Evolutionary conservation across 2,113 vertebrate genomes (phyloP).

Genomic region (Typhlomys cinereus): DNA sequence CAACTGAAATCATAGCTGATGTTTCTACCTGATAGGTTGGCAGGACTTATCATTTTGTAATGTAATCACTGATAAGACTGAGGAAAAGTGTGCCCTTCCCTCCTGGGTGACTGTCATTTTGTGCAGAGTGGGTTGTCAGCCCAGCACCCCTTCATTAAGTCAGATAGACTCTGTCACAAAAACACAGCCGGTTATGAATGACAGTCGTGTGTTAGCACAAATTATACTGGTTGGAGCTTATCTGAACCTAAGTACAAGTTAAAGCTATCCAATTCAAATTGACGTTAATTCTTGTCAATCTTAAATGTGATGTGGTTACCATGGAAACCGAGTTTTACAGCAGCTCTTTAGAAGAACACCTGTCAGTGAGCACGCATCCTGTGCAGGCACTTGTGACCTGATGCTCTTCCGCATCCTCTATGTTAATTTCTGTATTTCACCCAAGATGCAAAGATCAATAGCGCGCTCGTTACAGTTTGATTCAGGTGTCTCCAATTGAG

Average conservation of each 20-base stretch:
- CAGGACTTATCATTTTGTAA: background rate
- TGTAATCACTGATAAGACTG: accelerated
- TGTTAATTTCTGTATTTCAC: constrained; percentile 58
- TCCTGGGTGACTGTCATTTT: background rate
- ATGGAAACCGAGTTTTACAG: constrained; percentile 71
- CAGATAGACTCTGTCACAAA: background rate
- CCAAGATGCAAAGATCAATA: constrained; percentile 61
- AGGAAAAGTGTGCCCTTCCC: background rate
- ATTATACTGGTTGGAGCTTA: background rate
- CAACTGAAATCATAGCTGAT: background rate
- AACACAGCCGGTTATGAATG: background rate
- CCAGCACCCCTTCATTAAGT: too few relatives aligned
- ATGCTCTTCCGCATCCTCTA: constrained; percentile 44
- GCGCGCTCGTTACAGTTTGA: constrained; percentile 58
- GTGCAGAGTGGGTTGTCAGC: background rate
- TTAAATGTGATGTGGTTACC: constrained; percentile 69
- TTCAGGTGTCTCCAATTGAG: constrained; percentile 51
- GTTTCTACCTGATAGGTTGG: background rate
- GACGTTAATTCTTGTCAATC: constrained; percentile 51
- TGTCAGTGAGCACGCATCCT: constrained; percentile 66
- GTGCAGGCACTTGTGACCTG: constrained; percentile 48
- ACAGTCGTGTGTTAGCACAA: background rate
- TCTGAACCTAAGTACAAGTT: constrained; percentile 18
- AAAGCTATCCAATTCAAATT: constrained; percentile 14
- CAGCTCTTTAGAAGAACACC: constrained; percentile 63